These are phyloP conservation scores for Coleophora deauratella DNA, from an alignment of 2,888 invertebrate species.

Conservation along the genomic window DNA sequence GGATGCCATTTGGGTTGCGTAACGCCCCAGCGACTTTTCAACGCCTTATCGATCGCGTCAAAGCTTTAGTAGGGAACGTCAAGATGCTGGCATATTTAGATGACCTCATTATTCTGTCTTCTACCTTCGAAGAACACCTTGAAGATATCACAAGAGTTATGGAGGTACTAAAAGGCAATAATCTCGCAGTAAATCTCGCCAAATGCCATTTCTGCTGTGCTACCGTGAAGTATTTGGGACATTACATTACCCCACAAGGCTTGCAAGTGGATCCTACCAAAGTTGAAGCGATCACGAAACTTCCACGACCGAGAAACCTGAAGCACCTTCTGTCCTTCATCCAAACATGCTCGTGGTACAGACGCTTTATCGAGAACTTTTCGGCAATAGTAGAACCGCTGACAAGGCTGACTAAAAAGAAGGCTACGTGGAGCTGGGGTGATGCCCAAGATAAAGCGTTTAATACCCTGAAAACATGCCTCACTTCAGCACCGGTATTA, in stretches of 20 bases:
- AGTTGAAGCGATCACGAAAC: conserved; percentile 4
- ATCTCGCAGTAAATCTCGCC: conserved; percentile 15
- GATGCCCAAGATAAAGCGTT: no score
- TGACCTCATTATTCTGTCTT: conserved; percentile 21
- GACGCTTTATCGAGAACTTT: no score
- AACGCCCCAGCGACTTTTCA: no score
- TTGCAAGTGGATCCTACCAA: conserved; percentile 5
- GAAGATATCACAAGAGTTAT: conserved; percentile 16
- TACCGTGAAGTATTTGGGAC: conserved; percentile 13
- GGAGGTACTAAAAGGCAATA: conserved; percentile 11
- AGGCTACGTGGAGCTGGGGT: no score
- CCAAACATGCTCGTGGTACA: conserved; percentile 23
- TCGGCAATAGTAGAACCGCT: no score
- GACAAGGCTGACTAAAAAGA: no score
- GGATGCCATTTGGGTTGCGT: no score
- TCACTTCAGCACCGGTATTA: conserved; percentile 27
- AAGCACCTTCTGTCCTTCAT: conserved; percentile 8
- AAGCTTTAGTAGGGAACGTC: no score
- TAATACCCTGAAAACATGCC: no score
- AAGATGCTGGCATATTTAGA: no score
- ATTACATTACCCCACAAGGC: conserved; percentile 13
- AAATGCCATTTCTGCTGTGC: conserved; percentile 15
- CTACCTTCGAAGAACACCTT: conserved; percentile 17
- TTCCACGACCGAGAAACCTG: conserved; percentile 6
- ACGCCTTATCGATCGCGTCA: no score